These are phyloP conservation scores for Arenaria interpres DNA, from an alignment of 2,113 vertebrate species.

Conservation along the genomic window DNA sequence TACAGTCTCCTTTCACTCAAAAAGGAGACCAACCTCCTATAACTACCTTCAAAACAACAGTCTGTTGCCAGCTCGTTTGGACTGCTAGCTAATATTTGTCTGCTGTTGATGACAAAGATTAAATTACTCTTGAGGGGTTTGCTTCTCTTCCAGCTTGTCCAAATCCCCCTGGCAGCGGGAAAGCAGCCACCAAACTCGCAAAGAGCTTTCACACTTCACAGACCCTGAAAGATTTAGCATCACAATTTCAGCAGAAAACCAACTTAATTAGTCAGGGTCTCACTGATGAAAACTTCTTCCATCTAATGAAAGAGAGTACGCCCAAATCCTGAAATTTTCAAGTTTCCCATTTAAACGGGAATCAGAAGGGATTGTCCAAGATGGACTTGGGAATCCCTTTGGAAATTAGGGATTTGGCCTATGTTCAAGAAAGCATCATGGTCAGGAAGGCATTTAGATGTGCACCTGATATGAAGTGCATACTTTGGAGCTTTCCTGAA, in stretches of 20 bases:
- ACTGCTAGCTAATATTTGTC: background rate
- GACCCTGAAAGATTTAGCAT: background rate
- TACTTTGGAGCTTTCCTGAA: background rate
- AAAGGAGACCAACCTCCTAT: background rate
- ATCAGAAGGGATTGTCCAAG: background rate
- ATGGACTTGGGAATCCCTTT: background rate
- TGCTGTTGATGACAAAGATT: background rate
- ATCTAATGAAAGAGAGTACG: background rate
- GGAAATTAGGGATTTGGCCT: background rate
- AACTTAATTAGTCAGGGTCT: background rate
- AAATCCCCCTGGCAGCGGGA: background rate
- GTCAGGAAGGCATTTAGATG: background rate
- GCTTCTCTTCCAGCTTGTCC: background rate
- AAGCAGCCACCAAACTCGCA: background rate
- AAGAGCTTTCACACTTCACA: background rate
- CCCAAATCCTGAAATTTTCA: background rate
- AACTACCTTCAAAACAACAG: background rate
- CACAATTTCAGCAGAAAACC: background rate
- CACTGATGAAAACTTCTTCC: background rate
- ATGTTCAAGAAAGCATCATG: background rate
- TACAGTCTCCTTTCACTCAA: background rate
- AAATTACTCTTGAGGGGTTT: background rate
- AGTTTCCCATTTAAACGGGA: background rate
- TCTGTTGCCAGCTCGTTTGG: background rate
- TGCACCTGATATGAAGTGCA: accelerated